Conservation (phyloP, 2,113 vertebrate species). For the Alethe diademata region DNA sequence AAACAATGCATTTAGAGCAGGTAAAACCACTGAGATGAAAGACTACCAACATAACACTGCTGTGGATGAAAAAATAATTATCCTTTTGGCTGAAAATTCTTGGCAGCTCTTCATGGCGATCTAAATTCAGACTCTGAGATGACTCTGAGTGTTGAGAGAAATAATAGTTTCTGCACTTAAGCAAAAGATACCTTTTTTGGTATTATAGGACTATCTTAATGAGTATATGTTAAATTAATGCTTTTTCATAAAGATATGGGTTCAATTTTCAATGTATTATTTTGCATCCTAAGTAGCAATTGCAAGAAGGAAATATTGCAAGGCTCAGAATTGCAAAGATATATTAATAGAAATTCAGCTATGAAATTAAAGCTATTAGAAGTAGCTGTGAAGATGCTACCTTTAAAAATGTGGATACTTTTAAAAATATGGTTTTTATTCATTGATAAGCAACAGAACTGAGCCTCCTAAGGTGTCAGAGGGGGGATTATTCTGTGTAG, state of each 20-base stretch:
- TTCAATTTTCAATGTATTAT: neutral
- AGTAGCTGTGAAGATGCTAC: neutral
- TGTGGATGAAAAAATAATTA: neutral
- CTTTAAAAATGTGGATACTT: neutral
- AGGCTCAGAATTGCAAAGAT: neutral
- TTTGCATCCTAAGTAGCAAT: neutral
- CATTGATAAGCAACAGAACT: neutral
- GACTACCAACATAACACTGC: neutral
- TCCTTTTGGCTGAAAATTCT: neutral
- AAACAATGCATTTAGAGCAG: neutral
- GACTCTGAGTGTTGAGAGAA: neutral
- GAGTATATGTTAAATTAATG: neutral
- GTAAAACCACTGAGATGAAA: neutral
- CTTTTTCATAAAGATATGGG: neutral
- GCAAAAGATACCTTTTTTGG: neutral
- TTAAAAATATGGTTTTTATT: neutral
- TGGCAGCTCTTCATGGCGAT: neutral
- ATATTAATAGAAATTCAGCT: neutral
- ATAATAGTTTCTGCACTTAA: neutral
- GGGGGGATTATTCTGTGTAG: neutral
- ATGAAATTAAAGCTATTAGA: neutral
- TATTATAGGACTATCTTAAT: neutral
- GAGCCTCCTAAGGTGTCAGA: neutral
- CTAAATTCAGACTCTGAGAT: neutral
- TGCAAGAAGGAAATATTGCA: neutral